Conservation (phyloP, 2,797 vertebrate species). For the Chelmon rostratus region DNA sequence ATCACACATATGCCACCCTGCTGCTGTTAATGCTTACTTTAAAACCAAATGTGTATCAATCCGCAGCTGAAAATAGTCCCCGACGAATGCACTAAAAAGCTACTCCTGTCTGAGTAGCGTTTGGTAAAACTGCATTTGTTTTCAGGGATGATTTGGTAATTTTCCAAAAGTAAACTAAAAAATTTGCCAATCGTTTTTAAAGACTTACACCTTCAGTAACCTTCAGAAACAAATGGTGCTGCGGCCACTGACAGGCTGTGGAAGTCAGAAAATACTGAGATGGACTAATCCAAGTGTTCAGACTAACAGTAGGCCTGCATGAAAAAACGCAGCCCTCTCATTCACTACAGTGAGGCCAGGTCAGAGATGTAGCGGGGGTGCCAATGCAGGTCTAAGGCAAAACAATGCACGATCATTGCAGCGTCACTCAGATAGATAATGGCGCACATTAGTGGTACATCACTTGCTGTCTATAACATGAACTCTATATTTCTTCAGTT, state of each 20-base stretch:
- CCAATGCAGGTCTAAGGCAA: not conserved
- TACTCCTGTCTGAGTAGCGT: not conserved
- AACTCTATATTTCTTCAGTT: not conserved
- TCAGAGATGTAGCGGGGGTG: not conserved
- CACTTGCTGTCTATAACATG: not conserved
- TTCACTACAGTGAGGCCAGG: not conserved
- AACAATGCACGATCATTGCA: not conserved
- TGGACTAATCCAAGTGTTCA: not conserved
- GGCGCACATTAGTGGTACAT: not conserved
- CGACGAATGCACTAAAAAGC: not conserved
- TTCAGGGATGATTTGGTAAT: not conserved
- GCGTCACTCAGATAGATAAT: not conserved
- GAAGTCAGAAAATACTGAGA: too few species aligned
- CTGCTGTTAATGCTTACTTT: not conserved
- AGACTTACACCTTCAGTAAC: not conserved
- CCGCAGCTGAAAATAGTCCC: slow-evolving; percentile 6
- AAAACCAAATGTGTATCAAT: slow-evolving; percentile 16
- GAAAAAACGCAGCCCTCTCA: not conserved
- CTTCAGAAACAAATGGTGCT: too few species aligned
- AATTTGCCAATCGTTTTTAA: too few species aligned
- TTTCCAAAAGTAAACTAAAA: not conserved
- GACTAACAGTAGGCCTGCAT: not conserved
- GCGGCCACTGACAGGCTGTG: too few species aligned
- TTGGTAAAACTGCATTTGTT: too few species aligned
- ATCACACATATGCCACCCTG: not conserved